Evolutionary conservation across 2,797 vertebrate genomes (phyloP), one percentile per base, ranked within the genome.

Genomic region (Syncerus caffer): DNA sequence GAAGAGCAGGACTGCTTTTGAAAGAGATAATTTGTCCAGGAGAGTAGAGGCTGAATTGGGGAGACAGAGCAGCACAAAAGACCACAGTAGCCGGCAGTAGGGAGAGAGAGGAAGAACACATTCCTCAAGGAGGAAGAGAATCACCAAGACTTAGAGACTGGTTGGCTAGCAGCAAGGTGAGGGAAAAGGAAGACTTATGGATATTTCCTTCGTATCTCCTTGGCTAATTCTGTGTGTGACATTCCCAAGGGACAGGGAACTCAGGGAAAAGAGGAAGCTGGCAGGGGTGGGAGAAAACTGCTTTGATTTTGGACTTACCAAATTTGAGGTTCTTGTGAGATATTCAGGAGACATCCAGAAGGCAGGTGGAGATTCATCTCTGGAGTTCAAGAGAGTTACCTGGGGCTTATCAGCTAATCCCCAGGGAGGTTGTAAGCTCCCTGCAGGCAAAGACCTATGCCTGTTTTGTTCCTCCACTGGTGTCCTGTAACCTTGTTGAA

Each of bases 401-500:
- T 85, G 50, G 64, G 90, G 15, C 23, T 94, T 45, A 67, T 53
- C 50, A 95, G 71, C 31, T 71, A 71, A 71, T 67, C 19, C 34
- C 10, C 34, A 96, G 87, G 92, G 60, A 78, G 34, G 10, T 12
- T 62, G 12, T 27, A 85, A 90, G 51, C 27, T 42, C 64, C 19
- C 71, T 34, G 15, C 23, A 90, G 45, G 51, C 78, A 97, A 88
- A 31, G 29, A 42, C 21, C 31, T 93, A 19, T 94, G 34, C 79
- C 47, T 80, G 27, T 78, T 96, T 96, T 96, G 38, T 96, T 90
- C 4, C 53, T 42, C 53, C 34, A 89, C 14, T 90, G 34, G 29
- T 93, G 29, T 85, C 55, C 38, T 93, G n/a, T 85, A 96, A 92
- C 45, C 91, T 92, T 82, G 17, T 82, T 96, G 60, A 96, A 96